Base-by-base conservation (phyloP, 2,888 invertebrate species). In the Helicoverpa assulta region DNA sequence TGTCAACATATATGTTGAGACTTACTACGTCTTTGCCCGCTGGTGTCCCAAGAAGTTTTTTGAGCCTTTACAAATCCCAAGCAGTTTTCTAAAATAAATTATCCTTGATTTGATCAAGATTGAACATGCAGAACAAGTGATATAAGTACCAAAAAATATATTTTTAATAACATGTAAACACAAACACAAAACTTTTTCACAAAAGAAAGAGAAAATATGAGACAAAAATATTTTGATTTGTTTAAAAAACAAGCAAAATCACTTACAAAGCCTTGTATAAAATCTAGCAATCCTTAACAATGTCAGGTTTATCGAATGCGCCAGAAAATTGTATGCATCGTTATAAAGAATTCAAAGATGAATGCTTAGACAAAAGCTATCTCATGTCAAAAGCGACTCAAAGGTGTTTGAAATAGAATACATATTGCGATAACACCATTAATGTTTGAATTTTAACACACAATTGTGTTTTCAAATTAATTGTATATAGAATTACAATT, bases 381-480 rank as follows among this genome's bases (percentile, higher is more conserved):
- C 77, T 10, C 19, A 52, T 63, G 12, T 70, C 77, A 76, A 76
- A 74, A 37, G 58, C n/a, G 37, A 16, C 18, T 16, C 37, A 29
- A 63, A 26, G 10, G 18, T 56, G 19, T 65, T 47, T 76, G 57
- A 53, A 51, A 70, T 51, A 0, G 33, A 50, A 70, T 54, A 59
- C 58, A 18, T 52, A 50, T 59, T 26, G 53, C 16, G 12, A 74
- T 57, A 52, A 19, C 33, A 29, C 26, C n/a, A 26, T 70, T 67
- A 10, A 5, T 53, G 8, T 53, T 29, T 14, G n/a, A 18, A 12
- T 33, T 43, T 43, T 6, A 29, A 8, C 7, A 12, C 10, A 5
- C 5, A 29, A 52, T 16, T 8, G n/a, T 14, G 12, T 14, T 71
- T 16, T 14, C 8, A 3, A 59, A 37, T 19, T 1, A 21, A 19